Conservation (phyloP, 2,797 vertebrate genomes). For the Sebastolobus altivelis region DNA sequence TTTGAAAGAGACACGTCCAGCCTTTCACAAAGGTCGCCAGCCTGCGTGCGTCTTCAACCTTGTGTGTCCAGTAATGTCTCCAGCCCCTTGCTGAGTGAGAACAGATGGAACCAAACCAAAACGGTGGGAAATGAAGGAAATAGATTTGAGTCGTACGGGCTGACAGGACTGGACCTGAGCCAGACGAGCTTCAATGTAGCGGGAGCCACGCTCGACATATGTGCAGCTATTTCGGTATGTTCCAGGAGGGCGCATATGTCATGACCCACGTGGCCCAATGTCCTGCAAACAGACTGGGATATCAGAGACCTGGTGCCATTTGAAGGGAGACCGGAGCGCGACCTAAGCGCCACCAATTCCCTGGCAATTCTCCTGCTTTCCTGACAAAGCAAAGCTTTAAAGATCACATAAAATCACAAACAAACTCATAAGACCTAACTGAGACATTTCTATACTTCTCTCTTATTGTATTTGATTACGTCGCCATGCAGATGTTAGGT, state of each 20-base stretch:
- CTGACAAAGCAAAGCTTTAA: conserved; percentile 25
- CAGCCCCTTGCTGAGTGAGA: conserved; percentile 58
- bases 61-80: conserved; percentile 58
- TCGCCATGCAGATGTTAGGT: conserved; percentile 34
- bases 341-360: background rate
- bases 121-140: conserved; percentile 65
- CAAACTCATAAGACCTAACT: conserved; percentile 9
- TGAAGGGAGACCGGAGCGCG: conserved; percentile 20
- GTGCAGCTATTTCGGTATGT: conserved; percentile 72
- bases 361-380: conserved; percentile 1
- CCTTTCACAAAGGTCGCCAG: conserved; percentile 43
- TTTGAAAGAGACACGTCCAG: conserved; percentile 30
- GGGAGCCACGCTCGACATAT: conserved; percentile 66
- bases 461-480: conserved; percentile 40
- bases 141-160: conserved; percentile 57
- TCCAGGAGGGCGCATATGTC: conserved; percentile 62
- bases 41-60: conserved; percentile 39
- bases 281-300: conserved; percentile 51
- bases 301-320: conserved; percentile 28
- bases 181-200: conserved; percentile 51
- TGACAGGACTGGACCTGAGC: conserved; percentile 54
- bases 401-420: conserved; percentile 7
- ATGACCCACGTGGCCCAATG: conserved; percentile 57
- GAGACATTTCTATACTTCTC: conserved; percentile 20
- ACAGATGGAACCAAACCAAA: conserved; percentile 77